Base-by-base conservation (phyloP, 2,113 vertebrate species). In the Lates calcarifer region DNA sequence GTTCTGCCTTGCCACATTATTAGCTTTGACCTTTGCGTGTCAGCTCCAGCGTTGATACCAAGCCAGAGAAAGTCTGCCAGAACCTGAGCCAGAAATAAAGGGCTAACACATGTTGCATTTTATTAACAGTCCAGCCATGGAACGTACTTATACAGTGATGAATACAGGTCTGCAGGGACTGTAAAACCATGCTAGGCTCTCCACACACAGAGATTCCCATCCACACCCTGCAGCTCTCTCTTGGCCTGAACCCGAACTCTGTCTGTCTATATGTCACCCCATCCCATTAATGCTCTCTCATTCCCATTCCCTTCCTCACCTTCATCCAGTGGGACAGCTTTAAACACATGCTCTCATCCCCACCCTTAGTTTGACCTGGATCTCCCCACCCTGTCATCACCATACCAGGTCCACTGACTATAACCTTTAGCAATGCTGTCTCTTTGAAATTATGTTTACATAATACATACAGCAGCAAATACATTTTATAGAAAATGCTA, bases 51-150 rank as follows among this genome's bases (percentile, higher is more conserved):
- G 28, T 80, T 89, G 84, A 89, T 72, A 69, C 57, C 0, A 28
- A 87, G 92, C 90, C 91, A 88, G 71, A 41, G 72, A 67, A 79
- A 78, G 10, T 37, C 65, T 70, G 85, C 83, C 86, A 92, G 69
- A 87, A 79, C 68, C 77, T 2, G 71, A 74, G 89, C 89, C 89
- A 89, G 85, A 87, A 92, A 93, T 92, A 94, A 91, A 94, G 71
- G 76, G 67, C 69, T 79, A 92, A 89, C 91, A 92, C 85, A 87
- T 91, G 91, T 89, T 91, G 74, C 83, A 60, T 84, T 91, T 92
- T 79, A 90, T 83, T 85, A 90, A 89, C 68, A 77, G 76, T 77
- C 58, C 43, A 35, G 56, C 72, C 11, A 24, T 41, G 80, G 51
- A 83, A 62, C 74, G 22, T 77, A 83, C 71, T 75, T 74, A 51